These are phyloP conservation scores for Struthidea cinerea DNA, from an alignment of 2,113 vertebrate genomes.

Conservation along the genomic window DNA sequence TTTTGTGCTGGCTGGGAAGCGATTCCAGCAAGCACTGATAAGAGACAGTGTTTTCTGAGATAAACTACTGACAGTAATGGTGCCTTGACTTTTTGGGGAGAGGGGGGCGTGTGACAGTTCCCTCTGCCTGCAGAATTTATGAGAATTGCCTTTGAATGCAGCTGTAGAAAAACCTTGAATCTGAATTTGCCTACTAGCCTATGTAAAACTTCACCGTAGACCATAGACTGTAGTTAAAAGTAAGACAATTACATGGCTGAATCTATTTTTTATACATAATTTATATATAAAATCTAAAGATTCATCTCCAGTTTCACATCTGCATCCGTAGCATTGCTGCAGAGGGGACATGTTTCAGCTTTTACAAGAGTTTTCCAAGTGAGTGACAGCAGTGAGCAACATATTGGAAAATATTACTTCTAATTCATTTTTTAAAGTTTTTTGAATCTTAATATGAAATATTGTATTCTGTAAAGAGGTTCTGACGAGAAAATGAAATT, in stretches of 20 bases:
- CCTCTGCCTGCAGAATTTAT: neutral
- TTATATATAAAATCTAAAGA: neutral
- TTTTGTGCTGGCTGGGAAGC: neutral
- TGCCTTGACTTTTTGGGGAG: neutral
- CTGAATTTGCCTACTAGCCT: neutral
- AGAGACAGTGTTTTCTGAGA: neutral
- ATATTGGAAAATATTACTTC: neutral
- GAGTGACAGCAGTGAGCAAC: neutral
- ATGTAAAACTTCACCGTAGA: neutral
- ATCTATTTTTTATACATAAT: neutral
- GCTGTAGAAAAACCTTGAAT: neutral
- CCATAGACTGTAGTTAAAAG: neutral
- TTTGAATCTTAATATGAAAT: neutral
- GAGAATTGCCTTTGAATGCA: neutral
- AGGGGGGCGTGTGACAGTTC: neutral
- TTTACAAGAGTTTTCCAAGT: neutral
- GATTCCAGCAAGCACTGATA: neutral
- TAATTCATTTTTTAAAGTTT: neutral
- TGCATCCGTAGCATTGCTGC: neutral
- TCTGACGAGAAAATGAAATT: neutral
- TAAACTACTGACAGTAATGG: neutral
- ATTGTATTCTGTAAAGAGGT: neutral
- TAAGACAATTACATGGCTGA: neutral
- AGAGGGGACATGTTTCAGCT: neutral
- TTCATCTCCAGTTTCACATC: neutral